Percentiles rank a stretch among this genome's conserved stretches.
Conservation (phyloP, 2,888 invertebrate species). For the Ganaspis brasiliensis region DNA sequence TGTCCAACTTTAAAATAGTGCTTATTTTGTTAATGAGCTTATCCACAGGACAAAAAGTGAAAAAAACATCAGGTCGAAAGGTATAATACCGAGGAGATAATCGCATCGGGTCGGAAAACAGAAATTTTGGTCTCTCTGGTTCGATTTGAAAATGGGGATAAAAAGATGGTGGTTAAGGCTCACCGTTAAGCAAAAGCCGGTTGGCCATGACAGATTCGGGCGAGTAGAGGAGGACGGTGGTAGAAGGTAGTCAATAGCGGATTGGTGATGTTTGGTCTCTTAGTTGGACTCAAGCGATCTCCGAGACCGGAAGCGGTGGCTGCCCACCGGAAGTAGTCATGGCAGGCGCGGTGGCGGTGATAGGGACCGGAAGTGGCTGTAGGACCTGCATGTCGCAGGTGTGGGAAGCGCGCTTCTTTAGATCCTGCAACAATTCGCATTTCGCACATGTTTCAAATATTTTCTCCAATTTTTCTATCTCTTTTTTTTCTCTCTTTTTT, state of each 20-base stretch:
- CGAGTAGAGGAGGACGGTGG: conserved; percentile 69
- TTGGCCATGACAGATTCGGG: conserved; percentile 70
- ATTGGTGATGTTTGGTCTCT: conserved; percentile 67
- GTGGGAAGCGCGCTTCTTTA: conserved; percentile 80
- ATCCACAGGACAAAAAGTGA: no score
- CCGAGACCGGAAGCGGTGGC: conserved; percentile 72
- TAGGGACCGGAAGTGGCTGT: conserved; percentile 79
- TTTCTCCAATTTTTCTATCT: conserved; percentile 54
- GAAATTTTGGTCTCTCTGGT: conserved; percentile 41
- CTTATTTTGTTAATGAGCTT: no score
- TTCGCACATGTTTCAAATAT: conserved; percentile 71
- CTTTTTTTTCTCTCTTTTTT: no score
- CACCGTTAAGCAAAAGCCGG: conserved; percentile 76
- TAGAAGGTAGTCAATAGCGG: conserved; percentile 63
- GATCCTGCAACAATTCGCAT: conserved; percentile 80
- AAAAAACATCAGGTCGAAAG: no score
- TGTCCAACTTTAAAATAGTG: no score
- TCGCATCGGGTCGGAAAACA: background rate
- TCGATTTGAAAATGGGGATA: conserved; percentile 54
- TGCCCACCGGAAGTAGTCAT: conserved; percentile 78
- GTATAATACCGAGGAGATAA: no score
- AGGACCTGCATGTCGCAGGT: conserved; percentile 80
- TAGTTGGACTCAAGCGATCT: conserved; percentile 78
- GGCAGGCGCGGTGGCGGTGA: conserved; percentile 72
- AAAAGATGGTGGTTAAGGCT: conserved; percentile 65